Base-by-base conservation (phyloP, 2,888 invertebrate species). In the Lepeophtheirus nordmannii region DNA sequence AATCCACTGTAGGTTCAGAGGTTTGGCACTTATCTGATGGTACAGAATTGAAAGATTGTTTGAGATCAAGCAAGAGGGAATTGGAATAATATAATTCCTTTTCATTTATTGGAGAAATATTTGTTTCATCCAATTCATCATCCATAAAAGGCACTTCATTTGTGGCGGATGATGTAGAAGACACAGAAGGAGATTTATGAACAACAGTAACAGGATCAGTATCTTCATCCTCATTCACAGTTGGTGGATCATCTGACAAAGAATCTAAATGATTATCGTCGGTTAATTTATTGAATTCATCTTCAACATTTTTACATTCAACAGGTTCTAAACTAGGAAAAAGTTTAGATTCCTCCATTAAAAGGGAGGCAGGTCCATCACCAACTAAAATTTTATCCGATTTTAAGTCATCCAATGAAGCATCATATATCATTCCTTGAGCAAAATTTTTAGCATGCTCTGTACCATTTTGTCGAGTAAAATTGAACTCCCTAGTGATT, bases 231-330 rank as follows among this genome's bases (percentile, higher is more conserved):
- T 30, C 30, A 30, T 30, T 30, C 30, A 30, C 30, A 30, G 30
- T 30, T 30, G 30, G 30, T 17, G 53, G 14, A 46, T n/a, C 14
- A 8, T 46, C 53, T 46, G 53, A 46, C 14, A 17, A 46, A 3
- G 53, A 46, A 17, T 46, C 53, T 17, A n/a, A 14, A 14, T 46
- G 2, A n/a, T 2, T 2, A 14, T 56, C 56, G 10, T 14, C 14
- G 23, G 53, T 63, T n/a, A 53, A 9, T 56, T 56, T 63, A n/a
- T 63, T 37, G 20, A 63, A 53, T n/a, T 63, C 63, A 1, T 63
- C 63, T 23, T 53, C 63, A 3, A 39, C 38, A 17, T 62, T 62
- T 17, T 62, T 20, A n/a, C 38, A 14, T 38, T 62, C 62, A 17
- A 17, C 10, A 1, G 62, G 62, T 11, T 62, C 62, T n/a, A 62